phyloP scores from a whole-genome alignment of 2,888 invertebrate genomes.

The Tipula lateralis region DNA sequence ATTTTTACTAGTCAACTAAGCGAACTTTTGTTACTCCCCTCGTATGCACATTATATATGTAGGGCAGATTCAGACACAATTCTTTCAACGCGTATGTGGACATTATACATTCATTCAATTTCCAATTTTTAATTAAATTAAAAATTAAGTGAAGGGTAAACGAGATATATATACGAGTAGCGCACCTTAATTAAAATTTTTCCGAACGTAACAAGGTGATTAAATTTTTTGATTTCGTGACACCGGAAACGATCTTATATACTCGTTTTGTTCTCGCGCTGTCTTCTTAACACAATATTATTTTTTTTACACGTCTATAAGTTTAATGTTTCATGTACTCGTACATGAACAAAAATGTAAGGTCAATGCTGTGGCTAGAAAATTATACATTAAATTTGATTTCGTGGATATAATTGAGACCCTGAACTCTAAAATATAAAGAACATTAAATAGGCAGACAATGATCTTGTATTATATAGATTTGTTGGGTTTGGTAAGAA shows the following conservation, averaged over 20 bases:
- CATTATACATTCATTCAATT: not conserved
- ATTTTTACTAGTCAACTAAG: too few species aligned
- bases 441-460: not conserved
- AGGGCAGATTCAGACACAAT: not conserved
- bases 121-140: not conserved
- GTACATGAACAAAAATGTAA: not conserved
- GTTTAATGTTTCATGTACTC: not conserved
- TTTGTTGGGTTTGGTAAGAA: not conserved
- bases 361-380: not conserved
- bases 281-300: not conserved
- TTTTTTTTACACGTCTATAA: not conserved
- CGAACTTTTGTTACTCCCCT: too few species aligned
- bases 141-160: not conserved
- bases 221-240: not conserved
- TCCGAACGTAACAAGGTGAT: not conserved
- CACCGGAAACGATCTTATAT: not conserved
- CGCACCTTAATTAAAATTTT: not conserved
- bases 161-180: not conserved
- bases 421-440: constrained; percentile 7
- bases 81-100: not conserved
- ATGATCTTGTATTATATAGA: not conserved
- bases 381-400: not conserved
- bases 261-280: not conserved
- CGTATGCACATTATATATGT: not conserved
- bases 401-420: not conserved